Evolutionary conservation across 2,888 invertebrate genomes (phyloP).

Genomic region (Rhimphoctona megacephalus): DNA sequence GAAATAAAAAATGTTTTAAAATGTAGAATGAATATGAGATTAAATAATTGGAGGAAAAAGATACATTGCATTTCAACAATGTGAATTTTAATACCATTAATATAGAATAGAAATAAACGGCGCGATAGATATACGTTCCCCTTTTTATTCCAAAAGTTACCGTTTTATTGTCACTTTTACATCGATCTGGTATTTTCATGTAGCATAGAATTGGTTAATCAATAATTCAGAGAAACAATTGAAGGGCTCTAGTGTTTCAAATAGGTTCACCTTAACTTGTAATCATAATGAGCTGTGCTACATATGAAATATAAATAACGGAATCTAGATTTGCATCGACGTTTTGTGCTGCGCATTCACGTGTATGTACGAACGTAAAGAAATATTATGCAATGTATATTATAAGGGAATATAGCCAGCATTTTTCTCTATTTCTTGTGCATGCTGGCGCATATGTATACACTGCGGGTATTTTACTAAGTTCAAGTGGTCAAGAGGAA

Average conservation of each 20-base stretch:
- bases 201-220: not conserved
- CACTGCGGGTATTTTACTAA: slow-evolving; percentile 35
- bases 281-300: not conserved
- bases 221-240: not conserved
- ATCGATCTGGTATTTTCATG: not conserved
- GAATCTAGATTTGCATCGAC: slow-evolving; percentile 44
- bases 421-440: slow-evolving; percentile 10
- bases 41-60: not conserved
- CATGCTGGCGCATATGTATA: not conserved
- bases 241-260: not conserved
- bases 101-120: not conserved
- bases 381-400: slow-evolving; percentile 3
- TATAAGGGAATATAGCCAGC: not conserved
- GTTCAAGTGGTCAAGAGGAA: slow-evolving; percentile 22
- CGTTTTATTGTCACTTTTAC: not conserved
- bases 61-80: not conserved
- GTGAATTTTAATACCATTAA: not conserved
- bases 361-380: not conserved
- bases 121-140: too few relatives aligned
- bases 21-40: not conserved
- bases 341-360: slow-evolving; percentile 23
- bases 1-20: not conserved
- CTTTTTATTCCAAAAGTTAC: too few relatives aligned
- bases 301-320: slow-evolving; percentile 22
- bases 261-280: not conserved